Evolutionary conservation across 2,888 invertebrate species (phyloP), one percentile per base, ranked within the genome.

Genomic region (Augiades crinisus): DNA sequence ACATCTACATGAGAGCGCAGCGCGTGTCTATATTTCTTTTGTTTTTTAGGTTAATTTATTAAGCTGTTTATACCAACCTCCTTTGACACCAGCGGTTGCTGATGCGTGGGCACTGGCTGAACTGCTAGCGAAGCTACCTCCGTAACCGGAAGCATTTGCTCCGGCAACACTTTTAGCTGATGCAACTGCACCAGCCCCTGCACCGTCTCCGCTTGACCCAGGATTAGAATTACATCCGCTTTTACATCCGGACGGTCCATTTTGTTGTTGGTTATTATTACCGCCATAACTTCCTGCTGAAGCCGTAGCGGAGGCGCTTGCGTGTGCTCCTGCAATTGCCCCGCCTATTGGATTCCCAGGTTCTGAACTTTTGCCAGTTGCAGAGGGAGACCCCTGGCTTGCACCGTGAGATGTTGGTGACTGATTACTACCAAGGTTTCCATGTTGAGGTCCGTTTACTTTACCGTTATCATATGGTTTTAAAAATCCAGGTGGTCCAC

Each of bases 401-500:
- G 17, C 46, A 21, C 22, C 43, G 12, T 50, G 31, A 3, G 50
- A 16, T 24, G 33, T 19, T 30, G 43, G 53, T 22, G 30, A 22
- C 16, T 30, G 7, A 5, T 17, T 27, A 41, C 16, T 40, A 22
- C 13, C 40, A 5, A 2, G 27, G 17, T 24, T 10, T 14, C 31
- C 47, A 8, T 17, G 33, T 1, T 8, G 4, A 1, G 24, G 24
- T 6, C 13, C 13, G 4, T 19, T 12, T 8, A 40, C 33, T 68
- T 78, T 83, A 19, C 75, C 78, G 51, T 67, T 64, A 46, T 87
- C 83, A 55, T 70, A 75, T 1, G 89, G 84, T 62, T 74, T 75
- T 4, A 86, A 60, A 8, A 86, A 52, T n/a, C 89, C 89, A 17
- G 86, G 79, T 37, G 88, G 85, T 19, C 86, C 89, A 27, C 87